Evolutionary conservation across 30 jellyfish, hydroid and myxozoan species (phyloP).

Genomic region (Hydractinia echinata): DNA sequence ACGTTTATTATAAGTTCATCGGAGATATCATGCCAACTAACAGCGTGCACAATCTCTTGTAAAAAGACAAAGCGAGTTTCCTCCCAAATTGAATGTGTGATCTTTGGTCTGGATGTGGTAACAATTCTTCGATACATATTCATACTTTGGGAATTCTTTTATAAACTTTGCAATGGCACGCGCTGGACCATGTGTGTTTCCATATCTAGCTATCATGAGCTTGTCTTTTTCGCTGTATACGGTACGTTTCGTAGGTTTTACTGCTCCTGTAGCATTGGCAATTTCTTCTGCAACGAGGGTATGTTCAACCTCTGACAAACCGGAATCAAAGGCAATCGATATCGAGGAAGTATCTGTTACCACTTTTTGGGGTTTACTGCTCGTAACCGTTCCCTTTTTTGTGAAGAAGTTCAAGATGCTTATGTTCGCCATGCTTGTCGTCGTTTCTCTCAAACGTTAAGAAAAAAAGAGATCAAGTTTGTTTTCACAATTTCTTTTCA

Average conservation of each 20-base stretch:
- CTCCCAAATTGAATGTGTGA: no score
- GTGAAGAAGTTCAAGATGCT: conserved; percentile 16
- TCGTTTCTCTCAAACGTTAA: conserved; percentile 6
- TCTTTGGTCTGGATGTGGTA: conserved; percentile 10
- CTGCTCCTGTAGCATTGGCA: conserved; percentile 12
- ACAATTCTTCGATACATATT: conserved; percentile 7
- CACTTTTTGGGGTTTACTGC: no score
- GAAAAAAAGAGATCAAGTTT: conserved; percentile 22
- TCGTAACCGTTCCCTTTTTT: conserved; percentile 29
- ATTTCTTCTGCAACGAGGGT: conserved; percentile 2
- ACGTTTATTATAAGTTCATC: no score
- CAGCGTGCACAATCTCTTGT: no score
- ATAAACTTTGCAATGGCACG: no score
- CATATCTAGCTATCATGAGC: conserved; percentile 1
- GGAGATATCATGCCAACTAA: not conserved
- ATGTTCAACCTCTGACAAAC: conserved; percentile 9
- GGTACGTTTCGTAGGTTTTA: no score
- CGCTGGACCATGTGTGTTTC: conserved; percentile 8
- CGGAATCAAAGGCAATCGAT: conserved; percentile 5
- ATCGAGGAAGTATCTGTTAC: conserved; percentile 3
- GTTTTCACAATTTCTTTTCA: conserved; percentile 23
- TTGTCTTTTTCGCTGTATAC: conserved; percentile 2
- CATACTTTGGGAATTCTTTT: no score
- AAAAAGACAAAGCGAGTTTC: no score
- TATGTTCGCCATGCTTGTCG: conserved; percentile 9